Percentiles rank a stretch among this genome's conserved stretches.
phyloP scores from a whole-genome alignment of 35 echinoderm and acorn worm species.

The Lytechinus pictus region DNA sequence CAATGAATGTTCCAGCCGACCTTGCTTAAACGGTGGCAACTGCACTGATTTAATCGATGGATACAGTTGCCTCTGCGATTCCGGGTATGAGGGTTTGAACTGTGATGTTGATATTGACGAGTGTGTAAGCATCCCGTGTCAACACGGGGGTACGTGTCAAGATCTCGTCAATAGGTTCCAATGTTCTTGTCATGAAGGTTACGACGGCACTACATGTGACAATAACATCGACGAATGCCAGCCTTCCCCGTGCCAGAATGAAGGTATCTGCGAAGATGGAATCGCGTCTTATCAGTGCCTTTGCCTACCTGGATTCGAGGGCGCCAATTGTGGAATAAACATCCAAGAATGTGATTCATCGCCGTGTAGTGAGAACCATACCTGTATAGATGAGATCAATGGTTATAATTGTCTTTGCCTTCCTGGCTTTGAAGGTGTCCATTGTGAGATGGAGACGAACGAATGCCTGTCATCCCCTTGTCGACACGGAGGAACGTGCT shows the following conservation, averaged over 20 bases:
- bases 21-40: conserved; percentile 66
- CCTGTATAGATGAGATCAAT: conserved; percentile 65
- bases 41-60: conserved; percentile 81
- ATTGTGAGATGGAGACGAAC: conserved; percentile 67
- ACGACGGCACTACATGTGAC: conserved; percentile 69
- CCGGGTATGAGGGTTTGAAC: conserved; percentile 80
- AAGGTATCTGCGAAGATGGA: conserved; percentile 65
- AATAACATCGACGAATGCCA: conserved; percentile 74
- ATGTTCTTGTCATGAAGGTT: conserved; percentile 69
- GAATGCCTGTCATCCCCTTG: conserved; percentile 66
- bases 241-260: conserved; percentile 74
- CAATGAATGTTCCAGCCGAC: conserved; percentile 72
- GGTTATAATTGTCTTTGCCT: conserved; percentile 65
- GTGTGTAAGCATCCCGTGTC: not conserved
- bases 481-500: conserved; percentile 62
- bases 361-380: conserved; percentile 73
- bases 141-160: not conserved
- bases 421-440: conserved; percentile 64
- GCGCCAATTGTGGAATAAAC: conserved; percentile 65
- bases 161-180: not conserved
- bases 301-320: conserved; percentile 75
- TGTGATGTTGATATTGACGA: conserved; percentile 31
- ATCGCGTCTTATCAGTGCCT: conserved; percentile 59
- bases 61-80: conserved; percentile 76
- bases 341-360: conserved; percentile 67